Percentiles rank a stretch among this genome's conserved stretches.
Evolutionary conservation across 2,113 vertebrate genomes (phyloP).

Genomic region (Odontophorus gujanensis): DNA sequence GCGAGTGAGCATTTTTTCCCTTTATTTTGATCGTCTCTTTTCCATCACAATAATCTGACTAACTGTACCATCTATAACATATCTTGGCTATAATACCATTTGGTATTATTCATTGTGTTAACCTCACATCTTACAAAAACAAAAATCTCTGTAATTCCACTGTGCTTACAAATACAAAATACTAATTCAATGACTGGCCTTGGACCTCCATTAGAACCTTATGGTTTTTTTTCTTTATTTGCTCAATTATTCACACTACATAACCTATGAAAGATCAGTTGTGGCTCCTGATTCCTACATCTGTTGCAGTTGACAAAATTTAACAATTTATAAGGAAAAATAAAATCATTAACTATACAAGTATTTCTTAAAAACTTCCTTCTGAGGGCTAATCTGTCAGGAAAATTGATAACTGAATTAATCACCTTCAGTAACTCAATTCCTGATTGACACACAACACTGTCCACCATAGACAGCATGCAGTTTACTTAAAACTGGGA

Average conservation of each 20-base stretch:
- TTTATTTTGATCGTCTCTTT: too few species aligned
- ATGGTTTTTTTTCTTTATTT: not conserved
- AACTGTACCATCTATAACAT: too few species aligned
- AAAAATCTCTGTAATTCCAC: not conserved
- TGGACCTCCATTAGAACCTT: not conserved
- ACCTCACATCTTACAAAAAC: not conserved
- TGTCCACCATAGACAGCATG: not conserved
- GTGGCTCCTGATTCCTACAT: not conserved
- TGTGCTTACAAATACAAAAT: not conserved
- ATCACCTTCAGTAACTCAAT: conserved; percentile 1
- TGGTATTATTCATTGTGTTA: too few species aligned
- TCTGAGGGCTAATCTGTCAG: not conserved
- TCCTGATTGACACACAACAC: not conserved
- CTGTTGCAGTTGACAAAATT: not conserved
- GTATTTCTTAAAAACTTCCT: not conserved
- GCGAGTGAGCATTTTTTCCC: too few species aligned
- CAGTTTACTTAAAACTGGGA: not conserved
- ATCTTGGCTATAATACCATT: too few species aligned
- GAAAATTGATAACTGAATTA: not conserved
- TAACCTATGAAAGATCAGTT: not conserved
- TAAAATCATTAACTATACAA: not conserved
- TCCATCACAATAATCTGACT: too few species aligned
- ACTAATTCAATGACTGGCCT: not conserved
- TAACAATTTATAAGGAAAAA: not conserved
- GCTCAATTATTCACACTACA: not conserved